Evolutionary conservation across 2,888 invertebrate species (phyloP), one percentile per base, ranked within the genome.

Genomic region (Apamea monoglypha): DNA sequence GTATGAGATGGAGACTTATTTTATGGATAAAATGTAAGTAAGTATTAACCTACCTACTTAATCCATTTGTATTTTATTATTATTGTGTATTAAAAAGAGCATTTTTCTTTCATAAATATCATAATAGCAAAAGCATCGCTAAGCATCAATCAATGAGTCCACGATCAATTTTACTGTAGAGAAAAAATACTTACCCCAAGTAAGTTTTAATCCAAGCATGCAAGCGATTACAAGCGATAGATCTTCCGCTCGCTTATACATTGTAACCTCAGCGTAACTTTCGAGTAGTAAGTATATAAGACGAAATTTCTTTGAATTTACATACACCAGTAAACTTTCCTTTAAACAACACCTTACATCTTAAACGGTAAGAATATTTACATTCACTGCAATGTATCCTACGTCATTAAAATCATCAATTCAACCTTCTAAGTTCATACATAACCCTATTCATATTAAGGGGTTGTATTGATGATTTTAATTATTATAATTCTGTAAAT

Each of bases 281-380:
- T 75, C 75, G 50, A 50, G 77, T 71, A 81, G 76, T 72, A 76
- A 76, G 80, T 92, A 92, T 93, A 93, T 90, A 92, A 90, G 89
- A 87, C 83, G 91, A 80, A 80, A 74, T 78, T 85, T 86, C 76
- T 69, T 76, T 59, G 87, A 90, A 92, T 92, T 88, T 87, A 83
- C 91, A 91, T 89, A 91, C 80, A 89, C 36, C 82, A 78, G 75
- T 80, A 78, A 89, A 84, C 85, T 75, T 83, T 90, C 84, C 78
- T 74, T 64, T 71, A 81, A 69, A 83, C 68, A 81, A 71, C 88
- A 85, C 73, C 72, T 63, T 64, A 74, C 80, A 78, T 64, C 73
- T 63, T 50, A 74, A 89, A 53, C 67, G 90, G 91, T 90, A 86
- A 90, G 88, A 56, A 73, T 16, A 71, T 66, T 83, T 80, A 80